phyloP scores from a whole-genome alignment of 2,797 vertebrate genomes.

The Natrix natrix region DNA sequence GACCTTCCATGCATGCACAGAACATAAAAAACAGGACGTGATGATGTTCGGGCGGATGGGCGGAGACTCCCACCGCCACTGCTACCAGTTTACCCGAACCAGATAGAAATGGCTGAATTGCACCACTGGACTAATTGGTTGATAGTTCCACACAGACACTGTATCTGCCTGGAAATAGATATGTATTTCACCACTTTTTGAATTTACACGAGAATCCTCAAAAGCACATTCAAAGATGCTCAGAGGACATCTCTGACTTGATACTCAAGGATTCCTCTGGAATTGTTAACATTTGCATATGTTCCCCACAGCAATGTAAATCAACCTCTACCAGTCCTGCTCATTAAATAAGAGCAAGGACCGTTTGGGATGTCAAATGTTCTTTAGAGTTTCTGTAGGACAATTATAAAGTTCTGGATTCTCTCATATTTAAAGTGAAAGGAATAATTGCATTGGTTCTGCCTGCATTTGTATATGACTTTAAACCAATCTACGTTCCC shows the following conservation, averaged over 20 bases:
- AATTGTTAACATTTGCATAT: background rate
- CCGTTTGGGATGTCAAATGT: background rate
- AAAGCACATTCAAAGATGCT: background rate
- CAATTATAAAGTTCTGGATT: background rate
- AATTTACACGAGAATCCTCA: background rate
- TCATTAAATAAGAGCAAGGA: background rate
- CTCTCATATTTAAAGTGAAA: background rate
- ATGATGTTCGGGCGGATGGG: no score
- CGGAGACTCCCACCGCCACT: no score
- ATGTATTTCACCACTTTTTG: background rate
- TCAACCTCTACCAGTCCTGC: background rate
- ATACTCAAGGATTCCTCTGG: background rate
- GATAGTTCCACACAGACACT: background rate
- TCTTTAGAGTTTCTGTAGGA: background rate
- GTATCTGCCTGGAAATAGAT: background rate
- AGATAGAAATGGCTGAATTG: no score
- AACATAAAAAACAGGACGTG: no score
- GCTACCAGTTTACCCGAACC: no score
- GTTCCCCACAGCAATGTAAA: background rate
- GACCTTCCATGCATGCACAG: no score
- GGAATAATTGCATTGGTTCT: background rate
- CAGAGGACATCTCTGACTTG: background rate
- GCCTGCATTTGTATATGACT: background rate
- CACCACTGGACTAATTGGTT: background rate
- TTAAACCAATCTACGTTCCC: background rate